Percentiles rank a stretch among this genome's conserved stretches.
Conservation (phyloP, 2,888 invertebrate genomes). For the Scaptodrosophila latifasciaeformis region DNA sequence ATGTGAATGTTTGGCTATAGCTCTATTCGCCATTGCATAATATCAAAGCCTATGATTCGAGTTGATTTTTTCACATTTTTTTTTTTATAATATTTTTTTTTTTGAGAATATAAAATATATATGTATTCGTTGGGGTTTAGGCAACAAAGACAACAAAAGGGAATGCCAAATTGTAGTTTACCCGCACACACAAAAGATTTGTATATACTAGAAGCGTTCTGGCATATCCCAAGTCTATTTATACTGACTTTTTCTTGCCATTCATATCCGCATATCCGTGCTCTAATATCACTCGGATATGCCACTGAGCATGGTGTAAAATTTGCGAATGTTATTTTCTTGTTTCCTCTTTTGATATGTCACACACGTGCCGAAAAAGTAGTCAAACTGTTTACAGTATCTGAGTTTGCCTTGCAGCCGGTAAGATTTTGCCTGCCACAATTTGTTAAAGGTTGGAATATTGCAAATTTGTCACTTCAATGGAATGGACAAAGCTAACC, state of each 20-base stretch:
- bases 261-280: conserved; percentile 6
- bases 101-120: too few species aligned
- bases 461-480: not conserved
- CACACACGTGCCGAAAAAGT: conserved; percentile 19
- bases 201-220: too few species aligned
- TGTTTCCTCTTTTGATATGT: conserved; percentile 9
- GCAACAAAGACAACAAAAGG: not conserved
- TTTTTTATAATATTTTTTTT: not conserved
- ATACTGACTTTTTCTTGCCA: conserved; percentile 22
- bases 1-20: conserved; percentile 14
- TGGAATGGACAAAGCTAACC: conserved; percentile 8
- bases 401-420: too few species aligned
- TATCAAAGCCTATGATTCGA: conserved; percentile 56
- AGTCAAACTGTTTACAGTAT: too few species aligned
- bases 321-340: conserved; percentile 37
- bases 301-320: conserved; percentile 37
- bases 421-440: too few species aligned
- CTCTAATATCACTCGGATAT: not conserved
- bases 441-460: not conserved
- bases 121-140: too few species aligned
- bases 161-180: conserved; percentile 29
- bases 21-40: conserved; percentile 46
- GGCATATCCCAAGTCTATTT: not conserved
- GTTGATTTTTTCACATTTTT: conserved; percentile 31
- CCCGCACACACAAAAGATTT: conserved; percentile 8